These are phyloP conservation scores for Lasioglossum leucozonium DNA, from an alignment of 2,888 invertebrate species.

Conservation along the genomic window DNA sequence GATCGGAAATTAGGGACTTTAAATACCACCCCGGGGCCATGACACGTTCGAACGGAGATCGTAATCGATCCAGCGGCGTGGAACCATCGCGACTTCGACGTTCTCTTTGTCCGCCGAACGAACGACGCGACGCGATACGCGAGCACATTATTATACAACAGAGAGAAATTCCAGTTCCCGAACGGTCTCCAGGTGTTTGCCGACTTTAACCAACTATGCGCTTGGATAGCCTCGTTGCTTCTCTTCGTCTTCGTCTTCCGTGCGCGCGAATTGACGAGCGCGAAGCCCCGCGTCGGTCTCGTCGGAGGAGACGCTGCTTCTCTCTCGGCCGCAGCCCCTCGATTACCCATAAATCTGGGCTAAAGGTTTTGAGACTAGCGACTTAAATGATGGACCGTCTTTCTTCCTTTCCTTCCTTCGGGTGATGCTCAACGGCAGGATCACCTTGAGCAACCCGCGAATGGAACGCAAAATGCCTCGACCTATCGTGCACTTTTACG, in stretches of 20 bases:
- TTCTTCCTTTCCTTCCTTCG: conserved; percentile 68
- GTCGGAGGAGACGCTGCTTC: conserved; percentile 60
- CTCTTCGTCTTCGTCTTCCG: conserved; percentile 55
- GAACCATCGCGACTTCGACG: conserved; percentile 29
- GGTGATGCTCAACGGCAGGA: conserved; percentile 63
- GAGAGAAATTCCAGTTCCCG: conserved; percentile 48
- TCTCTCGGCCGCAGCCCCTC: conserved; percentile 67
- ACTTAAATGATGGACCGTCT: conserved; percentile 73
- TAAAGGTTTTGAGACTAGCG: conserved; percentile 69
- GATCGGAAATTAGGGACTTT: conserved; percentile 83
- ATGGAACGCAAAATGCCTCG: conserved; percentile 67
- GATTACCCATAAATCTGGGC: conserved; percentile 80
- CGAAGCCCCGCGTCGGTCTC: conserved; percentile 40
- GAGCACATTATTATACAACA: not conserved
- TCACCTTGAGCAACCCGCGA: conserved; percentile 68
- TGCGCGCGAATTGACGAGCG: conserved; percentile 63
- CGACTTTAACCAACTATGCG: conserved; percentile 28
- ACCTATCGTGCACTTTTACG: conserved; percentile 54
- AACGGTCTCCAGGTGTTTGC: conserved; percentile 29
- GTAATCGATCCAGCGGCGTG: conserved; percentile 76
- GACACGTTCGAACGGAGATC: conserved; percentile 82
- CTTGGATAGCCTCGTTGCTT: not conserved
- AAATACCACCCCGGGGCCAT: conserved; percentile 80
- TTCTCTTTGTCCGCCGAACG: conserved; percentile 36
- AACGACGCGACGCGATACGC: no score